These are phyloP conservation scores for Drosophila silvestris DNA, from an alignment of 2,888 invertebrate genomes.

Conservation along the genomic window DNA sequence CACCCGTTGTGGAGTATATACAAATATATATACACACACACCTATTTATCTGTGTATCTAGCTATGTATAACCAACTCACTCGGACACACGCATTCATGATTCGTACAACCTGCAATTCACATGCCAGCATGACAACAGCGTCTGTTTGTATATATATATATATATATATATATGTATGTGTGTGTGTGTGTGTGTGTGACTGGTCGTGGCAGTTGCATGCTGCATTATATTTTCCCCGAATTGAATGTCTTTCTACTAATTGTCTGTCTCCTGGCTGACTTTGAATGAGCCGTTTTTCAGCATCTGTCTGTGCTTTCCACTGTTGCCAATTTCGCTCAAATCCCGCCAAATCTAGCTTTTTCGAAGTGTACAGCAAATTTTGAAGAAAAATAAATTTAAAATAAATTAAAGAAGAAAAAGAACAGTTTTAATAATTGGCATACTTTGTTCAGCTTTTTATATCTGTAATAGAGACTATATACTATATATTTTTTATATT, in stretches of 20 bases:
- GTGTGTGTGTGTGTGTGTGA: conserved; percentile 34
- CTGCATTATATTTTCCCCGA: conserved; percentile 76
- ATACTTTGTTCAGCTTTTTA: background rate
- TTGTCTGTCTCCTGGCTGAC: conserved; percentile 41
- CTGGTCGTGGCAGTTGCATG: conserved; percentile 73
- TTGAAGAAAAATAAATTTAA: background rate
- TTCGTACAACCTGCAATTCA: conserved; percentile 66
- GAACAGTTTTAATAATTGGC: background rate
- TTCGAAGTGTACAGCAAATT: background rate
- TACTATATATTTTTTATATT: background rate
- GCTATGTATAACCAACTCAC: conserved; percentile 2
- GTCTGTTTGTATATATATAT: background rate
- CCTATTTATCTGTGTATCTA: background rate
- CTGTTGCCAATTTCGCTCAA: conserved; percentile 11
- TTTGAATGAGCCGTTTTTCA: conserved; percentile 63
- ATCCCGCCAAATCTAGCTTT: background rate
- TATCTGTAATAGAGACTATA: background rate
- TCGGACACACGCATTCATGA: conserved; percentile 25
- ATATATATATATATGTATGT: conserved; percentile 4
- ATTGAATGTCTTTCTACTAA: conserved; percentile 47
- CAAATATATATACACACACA: background rate
- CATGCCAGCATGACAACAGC: conserved; percentile 47
- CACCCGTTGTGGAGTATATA: conserved; percentile 48
- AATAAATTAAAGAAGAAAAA: background rate
- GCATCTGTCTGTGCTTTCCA: conserved; percentile 17